Evolutionary conservation across 2,797 vertebrate species (phyloP), one percentile per base, ranked within the genome.

Genomic region (Enteromius argenteus): DNA sequence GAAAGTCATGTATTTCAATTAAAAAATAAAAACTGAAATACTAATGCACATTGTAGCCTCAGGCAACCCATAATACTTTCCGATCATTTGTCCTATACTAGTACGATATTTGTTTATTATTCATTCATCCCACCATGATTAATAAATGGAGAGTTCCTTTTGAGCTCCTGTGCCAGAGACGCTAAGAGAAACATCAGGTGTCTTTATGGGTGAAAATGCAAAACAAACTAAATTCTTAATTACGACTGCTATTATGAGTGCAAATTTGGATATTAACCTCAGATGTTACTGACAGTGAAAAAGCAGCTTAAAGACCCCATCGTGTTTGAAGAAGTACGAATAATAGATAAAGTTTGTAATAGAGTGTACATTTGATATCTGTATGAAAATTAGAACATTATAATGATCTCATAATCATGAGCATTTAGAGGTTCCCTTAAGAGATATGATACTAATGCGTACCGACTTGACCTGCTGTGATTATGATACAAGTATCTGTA

Each of bases 151-250:
- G 19, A 10, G 32, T n/a, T 10, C 1, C 49, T 58, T 30, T 32
- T 56, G 13, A 39, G 13, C 73, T 75, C 7, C 32, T 58, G 35
- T 58, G 23, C 21, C n/a, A 13, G 13, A 51, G 49, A 37, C 0
- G 1, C 19, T 14, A 75, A 37, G 0, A 75, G 30, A 21, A 56
- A 56, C 11, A 37, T 53, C 10, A 8, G 3, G 35, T 8, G 3
- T 10, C 1, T 15, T 35, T 39, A 23, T 75, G 73, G 1, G 14
- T 17, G 51, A 37, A 58, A 76, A 76, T 76, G 21, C 13, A 58
- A 76, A 58, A 76, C 73, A 75, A 75, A 56, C 11, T n/a, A 32
- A 64, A 75, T 53, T n/a, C 30, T 74, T 53, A 74, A 53, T 74
- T 74, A 53, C 30, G 2, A 35, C 49, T 53, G 27, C 66, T 37